Evolutionary conservation across 1,140 invertebrate species (phyloP).

Genomic region (Cydia strobilella): DNA sequence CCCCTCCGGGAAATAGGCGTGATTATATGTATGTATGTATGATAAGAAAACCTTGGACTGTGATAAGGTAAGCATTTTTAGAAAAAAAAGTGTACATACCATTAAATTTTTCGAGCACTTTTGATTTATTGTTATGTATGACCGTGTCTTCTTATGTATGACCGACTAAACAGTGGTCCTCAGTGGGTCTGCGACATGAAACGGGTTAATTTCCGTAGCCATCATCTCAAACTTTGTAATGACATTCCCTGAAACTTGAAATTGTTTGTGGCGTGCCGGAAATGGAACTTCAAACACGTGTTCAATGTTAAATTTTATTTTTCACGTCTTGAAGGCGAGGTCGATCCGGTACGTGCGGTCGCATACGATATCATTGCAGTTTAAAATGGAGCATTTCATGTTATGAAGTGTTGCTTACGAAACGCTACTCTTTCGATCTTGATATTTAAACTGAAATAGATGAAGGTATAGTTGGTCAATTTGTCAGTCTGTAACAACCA

Average conservation of each 20-base stretch:
- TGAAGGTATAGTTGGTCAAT: too few relatives aligned
- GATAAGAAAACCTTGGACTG: not conserved
- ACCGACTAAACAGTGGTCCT: not conserved
- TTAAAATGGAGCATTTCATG: not conserved
- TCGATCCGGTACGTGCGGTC: not conserved
- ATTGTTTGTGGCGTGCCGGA: not conserved
- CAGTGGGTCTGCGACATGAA: not conserved
- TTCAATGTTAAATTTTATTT: conserved; percentile 10
- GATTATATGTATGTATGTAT: too few relatives aligned
- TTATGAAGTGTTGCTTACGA: not conserved
- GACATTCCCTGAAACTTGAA: not conserved
- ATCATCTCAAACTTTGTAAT: not conserved
- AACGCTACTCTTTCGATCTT: too few relatives aligned
- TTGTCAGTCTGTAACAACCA: too few relatives aligned
- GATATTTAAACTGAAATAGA: too few relatives aligned
- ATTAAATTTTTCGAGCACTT: too few relatives aligned
- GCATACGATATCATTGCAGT: not conserved
- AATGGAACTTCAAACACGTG: not conserved
- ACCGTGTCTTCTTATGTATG: too few relatives aligned
- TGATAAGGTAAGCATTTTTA: too few relatives aligned
- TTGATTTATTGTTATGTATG: too few relatives aligned
- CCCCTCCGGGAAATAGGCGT: too few relatives aligned
- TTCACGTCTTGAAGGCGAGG: not conserved
- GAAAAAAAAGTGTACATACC: too few relatives aligned
- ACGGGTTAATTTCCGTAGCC: conserved; percentile 7